These are phyloP conservation scores for Limnephilus auricula DNA, from an alignment of 2,888 invertebrate species.

Conservation along the genomic window DNA sequence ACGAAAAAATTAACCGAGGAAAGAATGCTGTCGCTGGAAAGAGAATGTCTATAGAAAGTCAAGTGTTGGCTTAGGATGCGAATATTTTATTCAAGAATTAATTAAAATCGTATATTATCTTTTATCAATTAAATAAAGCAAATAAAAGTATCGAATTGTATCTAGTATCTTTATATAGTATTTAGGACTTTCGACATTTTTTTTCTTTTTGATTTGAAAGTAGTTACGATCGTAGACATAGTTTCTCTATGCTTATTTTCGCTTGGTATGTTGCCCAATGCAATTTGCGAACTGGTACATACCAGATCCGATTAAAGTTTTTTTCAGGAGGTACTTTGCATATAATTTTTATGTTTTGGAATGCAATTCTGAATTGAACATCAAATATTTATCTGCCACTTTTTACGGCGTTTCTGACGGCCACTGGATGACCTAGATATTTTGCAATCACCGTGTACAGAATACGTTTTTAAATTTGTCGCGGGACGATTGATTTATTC, in stretches of 20 bases:
- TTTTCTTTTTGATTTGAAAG: too few relatives aligned
- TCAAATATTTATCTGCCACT: background rate
- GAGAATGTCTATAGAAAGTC: background rate
- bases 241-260: background rate
- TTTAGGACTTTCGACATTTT: too few relatives aligned
- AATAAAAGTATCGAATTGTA: too few relatives aligned
- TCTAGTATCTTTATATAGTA: too few relatives aligned
- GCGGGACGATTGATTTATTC: background rate
- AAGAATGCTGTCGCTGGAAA: background rate
- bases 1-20: background rate
- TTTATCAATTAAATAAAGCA: too few relatives aligned
- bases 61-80: background rate
- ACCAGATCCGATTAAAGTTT: background rate
- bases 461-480: constrained; percentile 9
- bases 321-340: background rate
- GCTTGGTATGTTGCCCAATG: background rate
- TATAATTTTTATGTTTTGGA: background rate
- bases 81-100: background rate
- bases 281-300: background rate
- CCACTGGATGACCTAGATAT: constrained; percentile 23
- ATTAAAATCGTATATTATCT: too few relatives aligned
- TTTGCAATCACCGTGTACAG: background rate
- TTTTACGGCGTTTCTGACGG: constrained; percentile 1
- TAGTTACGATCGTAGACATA: background rate
- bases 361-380: background rate